Evolutionary conservation across 2,797 vertebrate species (phyloP).

Genomic region (Hyperoplus lanceolatus): DNA sequence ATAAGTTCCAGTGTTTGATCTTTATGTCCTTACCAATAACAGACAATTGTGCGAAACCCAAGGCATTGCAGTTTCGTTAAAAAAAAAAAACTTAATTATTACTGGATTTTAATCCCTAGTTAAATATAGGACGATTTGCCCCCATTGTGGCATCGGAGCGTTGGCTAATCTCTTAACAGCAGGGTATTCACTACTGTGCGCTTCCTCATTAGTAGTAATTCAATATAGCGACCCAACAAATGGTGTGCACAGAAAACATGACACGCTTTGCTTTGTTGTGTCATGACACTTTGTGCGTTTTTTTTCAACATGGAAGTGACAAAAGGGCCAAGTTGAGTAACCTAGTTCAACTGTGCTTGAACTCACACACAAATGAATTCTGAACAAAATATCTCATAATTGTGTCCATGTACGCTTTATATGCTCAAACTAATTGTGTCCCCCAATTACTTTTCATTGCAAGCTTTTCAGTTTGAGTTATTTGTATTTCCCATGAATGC

Average conservation of each 20-base stretch:
- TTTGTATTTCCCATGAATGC: slow-evolving; percentile 57
- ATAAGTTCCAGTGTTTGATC: neutral
- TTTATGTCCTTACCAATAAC: slow-evolving; percentile 14
- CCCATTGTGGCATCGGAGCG: slow-evolving; percentile 48
- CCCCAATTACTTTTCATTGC: slow-evolving; percentile 38
- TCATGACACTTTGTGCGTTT: slow-evolving; percentile 11
- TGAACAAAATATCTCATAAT: slow-evolving; percentile 14
- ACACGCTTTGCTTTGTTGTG: slow-evolving; percentile 50
- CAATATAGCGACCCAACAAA: slow-evolving; percentile 64
- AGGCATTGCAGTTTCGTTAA: slow-evolving; percentile 30
- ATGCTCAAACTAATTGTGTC: slow-evolving; percentile 6
- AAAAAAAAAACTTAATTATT: slow-evolving; percentile 50
- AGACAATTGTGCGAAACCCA: slow-evolving; percentile 42
- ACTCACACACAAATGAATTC: neutral
- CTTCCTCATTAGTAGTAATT: slow-evolving; percentile 74
- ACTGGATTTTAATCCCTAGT: slow-evolving; percentile 60
- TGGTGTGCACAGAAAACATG: slow-evolving; percentile 46
- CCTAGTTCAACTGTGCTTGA: slow-evolving; percentile 9
- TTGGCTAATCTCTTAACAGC: slow-evolving; percentile 78
- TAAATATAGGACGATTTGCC: slow-evolving; percentile 59
- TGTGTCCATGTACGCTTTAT: slow-evolving; percentile 14
- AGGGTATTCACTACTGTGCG: slow-evolving; percentile 59
- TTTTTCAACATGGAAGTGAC: slow-evolving; percentile 14
- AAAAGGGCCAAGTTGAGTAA: neutral
- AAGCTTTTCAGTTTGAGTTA: slow-evolving; percentile 52